Base-by-base conservation (phyloP, 2,797 vertebrate genomes). In the Catostomus latipinnis region DNA sequence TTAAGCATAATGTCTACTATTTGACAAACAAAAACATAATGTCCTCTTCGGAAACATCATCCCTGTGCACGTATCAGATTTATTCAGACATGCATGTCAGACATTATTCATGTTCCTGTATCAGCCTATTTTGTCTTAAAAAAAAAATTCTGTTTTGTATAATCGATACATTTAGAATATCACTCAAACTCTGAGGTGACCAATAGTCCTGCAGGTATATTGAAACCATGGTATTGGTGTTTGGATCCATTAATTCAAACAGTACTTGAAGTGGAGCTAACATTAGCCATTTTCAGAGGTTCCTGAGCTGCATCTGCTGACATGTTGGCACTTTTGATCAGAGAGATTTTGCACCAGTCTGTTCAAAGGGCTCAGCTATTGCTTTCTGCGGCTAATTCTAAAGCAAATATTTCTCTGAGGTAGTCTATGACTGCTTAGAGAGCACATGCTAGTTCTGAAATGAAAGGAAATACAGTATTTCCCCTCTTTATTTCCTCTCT, bases 381-480 rank as follows among this genome's bases (percentile, higher is more conserved):
- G 61, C 80, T 74, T 78, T 78, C 79, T 81, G 70, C 34, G 84
- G 79, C 73, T 76, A 84, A 82, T 81, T 85, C 88, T 87, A 80
- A 86, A 86, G 79, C 81, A 86, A 86, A 88, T 80, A 86, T 82
- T 81, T 83, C 76, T 86, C 78, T 84, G 82, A 81, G 82, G 84
- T 82, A 76, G 81, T 81, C 71, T 81, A 73, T 48, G 69, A 68
- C 82, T 82, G 74, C 74, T 76, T 61, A 48, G 50, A 49, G 78
- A 71, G 81, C 82, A 80, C 54, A 63, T 80, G 58, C 78, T 80
- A 83, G 84, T 74, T 70, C 71, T 61, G 78, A 83, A 87, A 86
- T 83, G 82, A 87, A 86, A 87, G 84, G 83, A 87, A 84, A 84
- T 87, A 82, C 82, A 83, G 76, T 76, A 83, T 87, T 87, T 86